Evolutionary conservation across 2,888 invertebrate genomes (phyloP).

Genomic region (Synergus gifuensis): DNA sequence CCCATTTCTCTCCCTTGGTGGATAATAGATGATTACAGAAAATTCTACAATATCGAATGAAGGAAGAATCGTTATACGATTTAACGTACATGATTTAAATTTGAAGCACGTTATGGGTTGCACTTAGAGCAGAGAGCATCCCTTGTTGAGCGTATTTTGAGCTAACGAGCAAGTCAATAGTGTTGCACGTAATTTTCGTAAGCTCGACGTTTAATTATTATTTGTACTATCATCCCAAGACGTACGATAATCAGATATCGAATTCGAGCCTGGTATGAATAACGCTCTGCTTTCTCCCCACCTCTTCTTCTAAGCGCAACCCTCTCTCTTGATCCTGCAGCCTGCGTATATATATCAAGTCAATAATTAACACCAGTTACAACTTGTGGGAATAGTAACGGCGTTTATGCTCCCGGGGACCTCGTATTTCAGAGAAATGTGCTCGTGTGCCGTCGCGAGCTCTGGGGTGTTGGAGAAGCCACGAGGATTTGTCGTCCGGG

Average conservation of each 20-base stretch:
- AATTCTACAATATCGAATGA: too few species aligned
- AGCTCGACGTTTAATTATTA: conserved; percentile 72
- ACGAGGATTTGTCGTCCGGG: conserved; percentile 70
- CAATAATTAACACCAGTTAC: conserved; percentile 78
- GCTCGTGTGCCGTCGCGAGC: conserved; percentile 71
- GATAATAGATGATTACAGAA: too few species aligned
- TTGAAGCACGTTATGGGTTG: too few species aligned
- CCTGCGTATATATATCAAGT: conserved; percentile 69
- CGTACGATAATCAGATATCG: conserved; percentile 75
- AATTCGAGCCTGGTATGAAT: conserved; percentile 68
- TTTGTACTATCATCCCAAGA: conserved; percentile 72
- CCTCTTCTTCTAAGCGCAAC: conserved; percentile 50
- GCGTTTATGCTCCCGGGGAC: conserved; percentile 77
- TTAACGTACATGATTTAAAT: too few species aligned
- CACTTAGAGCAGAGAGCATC: background rate
- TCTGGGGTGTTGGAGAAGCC: conserved; percentile 48
- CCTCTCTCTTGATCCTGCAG: conserved; percentile 50
- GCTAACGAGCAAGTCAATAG: conserved; percentile 43
- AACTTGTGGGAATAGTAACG: conserved; percentile 77
- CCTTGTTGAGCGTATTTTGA: background rate
- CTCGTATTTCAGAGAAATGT: conserved; percentile 77
- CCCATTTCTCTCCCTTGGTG: too few species aligned
- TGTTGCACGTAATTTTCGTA: conserved; percentile 53
- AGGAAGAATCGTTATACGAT: too few species aligned
- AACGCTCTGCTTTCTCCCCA: conserved; percentile 54